Base-by-base conservation (phyloP, 1,140 invertebrate species). In the Dendrolimus punctatus region DNA sequence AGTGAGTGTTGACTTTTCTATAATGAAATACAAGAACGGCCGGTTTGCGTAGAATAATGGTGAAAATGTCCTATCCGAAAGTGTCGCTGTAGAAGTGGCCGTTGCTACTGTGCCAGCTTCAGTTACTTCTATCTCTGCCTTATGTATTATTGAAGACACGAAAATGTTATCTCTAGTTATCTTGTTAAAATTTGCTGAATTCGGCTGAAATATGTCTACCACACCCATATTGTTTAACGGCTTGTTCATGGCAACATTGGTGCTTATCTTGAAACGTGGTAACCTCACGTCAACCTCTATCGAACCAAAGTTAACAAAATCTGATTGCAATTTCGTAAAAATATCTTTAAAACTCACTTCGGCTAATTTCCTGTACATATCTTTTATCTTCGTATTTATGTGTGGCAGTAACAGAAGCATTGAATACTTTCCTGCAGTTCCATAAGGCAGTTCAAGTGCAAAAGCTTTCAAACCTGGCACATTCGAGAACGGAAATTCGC, bases 41-140 rank as follows among this genome's bases (percentile, higher is more conserved):
- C 86, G 84, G 61, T 92, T 91, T 0, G 90, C 88, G 45, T 83
- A 66, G 57, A 91, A 90, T 48, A 80, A 87, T 0, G 91, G 90
- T 9, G 90, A 83, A 1, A 88, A 83, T 46, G 87, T 87, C 63
- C 91, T 91, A 57, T 91, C 90, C 6, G 81, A 57, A 46, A 84
- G 77, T 46, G 65, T 73, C 3, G 82, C 80, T 3, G 71, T 69
- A 0, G 93, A 90, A 8, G 89, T 89, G 0, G 93, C 93, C 6
- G 91, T 89, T 6, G 94, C 94, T n/a, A 93, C 89, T 6, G 92
- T 95, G 39, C 95, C 95, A 57, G 93, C 88, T 80, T 96, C 95
- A 54, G 93, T 92, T 0, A 96, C 92, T 70, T 94, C 91, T 66
- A 96, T 93, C 68, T 92, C 93, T 8, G 93, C 92, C 66, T 94